phyloP scores from a whole-genome alignment of 2,113 vertebrate species.

The Gnathonemus echidnorhynchus region DNA sequence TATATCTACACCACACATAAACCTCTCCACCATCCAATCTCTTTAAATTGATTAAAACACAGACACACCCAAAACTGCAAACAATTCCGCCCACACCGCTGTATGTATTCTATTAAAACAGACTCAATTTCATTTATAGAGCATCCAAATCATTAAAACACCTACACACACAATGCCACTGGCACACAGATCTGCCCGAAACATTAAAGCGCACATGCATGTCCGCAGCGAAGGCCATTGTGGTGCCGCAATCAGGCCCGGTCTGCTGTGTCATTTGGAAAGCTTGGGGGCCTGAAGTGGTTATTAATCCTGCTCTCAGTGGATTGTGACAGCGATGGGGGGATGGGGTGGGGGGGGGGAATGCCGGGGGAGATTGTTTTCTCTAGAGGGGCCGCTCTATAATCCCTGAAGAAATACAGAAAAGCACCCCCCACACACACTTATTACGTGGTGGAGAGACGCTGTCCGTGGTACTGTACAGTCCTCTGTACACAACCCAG shows the following conservation, averaged over 20 bases:
- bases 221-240: neutral
- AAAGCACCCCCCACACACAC: neutral
- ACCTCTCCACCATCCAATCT: neutral
- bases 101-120: neutral
- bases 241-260: slow-evolving; percentile 20
- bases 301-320: slow-evolving; percentile 55
- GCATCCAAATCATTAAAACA: neutral
- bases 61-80: neutral
- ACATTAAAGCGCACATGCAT: neutral
- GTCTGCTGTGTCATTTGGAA: slow-evolving; percentile 36
- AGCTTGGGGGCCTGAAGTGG: slow-evolving; percentile 41
- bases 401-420: slow-evolving; percentile 49
- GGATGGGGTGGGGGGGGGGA: slow-evolving; percentile 20
- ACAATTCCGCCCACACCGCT: neutral
- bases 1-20: neutral
- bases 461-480: slow-evolving; percentile 4
- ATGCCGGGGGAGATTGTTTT: slow-evolving; percentile 39
- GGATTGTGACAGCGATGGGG: slow-evolving; percentile 19
- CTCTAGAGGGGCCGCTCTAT: slow-evolving; percentile 42
- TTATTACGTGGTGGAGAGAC: neutral
- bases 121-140: neutral
- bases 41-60: neutral
- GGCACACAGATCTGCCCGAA: neutral
- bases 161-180: neutral
- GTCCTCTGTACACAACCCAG: neutral